Conservation (phyloP, 2,797 vertebrate species). For the Scleropages formosus region DNA sequence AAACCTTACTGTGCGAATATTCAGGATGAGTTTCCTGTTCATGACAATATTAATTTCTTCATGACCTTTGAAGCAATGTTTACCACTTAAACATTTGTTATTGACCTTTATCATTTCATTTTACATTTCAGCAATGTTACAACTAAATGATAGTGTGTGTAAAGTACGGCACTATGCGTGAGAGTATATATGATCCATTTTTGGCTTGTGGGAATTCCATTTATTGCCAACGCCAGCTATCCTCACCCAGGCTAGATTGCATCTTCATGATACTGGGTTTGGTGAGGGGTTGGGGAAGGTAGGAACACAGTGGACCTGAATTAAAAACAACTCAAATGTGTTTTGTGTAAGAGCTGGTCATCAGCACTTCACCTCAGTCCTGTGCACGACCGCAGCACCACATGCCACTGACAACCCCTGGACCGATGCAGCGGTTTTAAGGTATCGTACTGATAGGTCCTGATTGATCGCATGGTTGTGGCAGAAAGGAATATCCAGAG, state of each 20-base stretch:
- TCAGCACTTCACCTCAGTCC: not conserved
- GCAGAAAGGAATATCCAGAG: not conserved
- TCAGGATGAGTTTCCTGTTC: too few relatives aligned
- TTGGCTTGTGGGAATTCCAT: too few relatives aligned
- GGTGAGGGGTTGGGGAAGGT: not conserved
- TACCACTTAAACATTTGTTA: not conserved
- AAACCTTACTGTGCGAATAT: not conserved
- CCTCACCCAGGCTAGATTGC: too few relatives aligned
- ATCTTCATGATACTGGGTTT: slow-evolving; percentile 12
- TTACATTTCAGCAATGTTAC: not conserved
- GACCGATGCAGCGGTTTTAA: not conserved
- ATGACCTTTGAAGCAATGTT: not conserved
- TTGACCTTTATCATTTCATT: not conserved
- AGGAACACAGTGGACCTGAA: not conserved
- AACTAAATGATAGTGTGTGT: not conserved
- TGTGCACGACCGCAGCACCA: not conserved
- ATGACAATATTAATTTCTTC: not conserved
- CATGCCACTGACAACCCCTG: not conserved
- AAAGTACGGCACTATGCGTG: slow-evolving; percentile 34
- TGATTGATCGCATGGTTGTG: not conserved
- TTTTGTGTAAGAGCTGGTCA: not conserved
- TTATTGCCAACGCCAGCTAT: too few relatives aligned
- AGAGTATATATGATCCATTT: slow-evolving; percentile 42
- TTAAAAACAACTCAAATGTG: too few relatives aligned
- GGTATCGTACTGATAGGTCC: slow-evolving; percentile 2